Evolutionary conservation across 2,797 vertebrate species (phyloP), one percentile per base, ranked within the genome.

Genomic region (Micromesistius poutassou): DNA sequence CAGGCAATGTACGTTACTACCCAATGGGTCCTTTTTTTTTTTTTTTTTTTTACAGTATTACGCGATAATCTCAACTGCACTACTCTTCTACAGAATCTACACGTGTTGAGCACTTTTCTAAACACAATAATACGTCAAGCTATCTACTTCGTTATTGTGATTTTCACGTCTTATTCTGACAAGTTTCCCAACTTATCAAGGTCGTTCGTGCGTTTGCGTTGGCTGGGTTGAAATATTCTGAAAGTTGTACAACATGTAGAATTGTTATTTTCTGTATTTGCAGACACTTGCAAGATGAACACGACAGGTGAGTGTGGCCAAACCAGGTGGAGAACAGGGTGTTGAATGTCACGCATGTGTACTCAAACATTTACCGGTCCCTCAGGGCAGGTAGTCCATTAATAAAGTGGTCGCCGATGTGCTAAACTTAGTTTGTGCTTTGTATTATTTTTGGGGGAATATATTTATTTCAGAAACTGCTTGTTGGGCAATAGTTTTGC

Each of bases 271-370:
- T 74, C 66, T 76, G 71, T 62, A 72, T 50, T 76, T 62, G 50
- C 50, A 75, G 22, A 31, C n/a, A 42, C 30, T 50, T 76, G 35
- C 10, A 79, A 73, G 38, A 92, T 92, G 91, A 86, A 79, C 76
- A 4, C 62, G 7, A 77, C 85, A 5, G 91, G 91, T 92, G 87
- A 92, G 90, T 42, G 13, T 42, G 40, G 40, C 12, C 10, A 42
- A 22, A 50, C 46, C 46, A 50, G 46, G 19, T 22, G 40, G 12
- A 86, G 71, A 78, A 30, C 36, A 4, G 38, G 40, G 22, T 6
- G 22, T 25, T 62, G 22, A 62, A 22, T 22, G 16, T 50, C 46
- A 22, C 46, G 46, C 46, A 50, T 50, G 46, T 19, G 14, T 50
- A 50, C 19, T 19, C 5, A 50, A 19, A 22, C 40, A 42, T 16